Conservation (phyloP, 1,140 invertebrate species). For the Drosophila kohkoa region DNA sequence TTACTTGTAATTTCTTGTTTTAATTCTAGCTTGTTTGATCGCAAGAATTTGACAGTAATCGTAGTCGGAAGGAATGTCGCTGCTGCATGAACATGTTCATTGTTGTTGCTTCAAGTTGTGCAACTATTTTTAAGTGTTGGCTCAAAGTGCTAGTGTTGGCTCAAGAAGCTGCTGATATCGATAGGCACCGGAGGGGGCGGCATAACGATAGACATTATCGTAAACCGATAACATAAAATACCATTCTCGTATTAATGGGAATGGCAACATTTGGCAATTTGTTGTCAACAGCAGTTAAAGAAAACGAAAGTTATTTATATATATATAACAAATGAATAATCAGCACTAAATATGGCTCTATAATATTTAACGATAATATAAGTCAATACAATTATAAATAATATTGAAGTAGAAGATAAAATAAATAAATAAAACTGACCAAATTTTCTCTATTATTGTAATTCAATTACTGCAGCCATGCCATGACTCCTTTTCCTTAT, state of each 20-base stretch:
- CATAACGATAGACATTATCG: background rate
- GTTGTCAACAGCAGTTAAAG: no score
- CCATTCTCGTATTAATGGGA: background rate
- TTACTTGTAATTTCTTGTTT: constrained; percentile 20
- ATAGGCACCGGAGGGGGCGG: background rate
- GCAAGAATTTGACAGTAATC: constrained; percentile 7
- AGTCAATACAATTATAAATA: no score
- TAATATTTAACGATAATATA: no score
- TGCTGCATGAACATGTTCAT: background rate
- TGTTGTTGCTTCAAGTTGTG: background rate
- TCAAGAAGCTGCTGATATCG: background rate
- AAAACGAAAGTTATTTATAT: no score
- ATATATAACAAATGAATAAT: no score
- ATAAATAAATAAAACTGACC: no score
- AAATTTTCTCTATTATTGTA: no score
- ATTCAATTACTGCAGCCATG: no score
- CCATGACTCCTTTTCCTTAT: no score
- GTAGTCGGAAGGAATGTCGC: background rate
- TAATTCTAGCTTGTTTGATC: constrained; percentile 60
- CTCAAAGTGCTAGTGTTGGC: background rate
- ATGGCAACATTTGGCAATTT: background rate
- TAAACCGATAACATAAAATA: background rate
- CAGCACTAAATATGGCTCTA: no score
- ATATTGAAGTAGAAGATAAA: no score
- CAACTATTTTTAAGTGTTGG: background rate